These are phyloP conservation scores for Drosophila nasuta DNA, from an alignment of 1,140 invertebrate genomes.

Conservation along the genomic window DNA sequence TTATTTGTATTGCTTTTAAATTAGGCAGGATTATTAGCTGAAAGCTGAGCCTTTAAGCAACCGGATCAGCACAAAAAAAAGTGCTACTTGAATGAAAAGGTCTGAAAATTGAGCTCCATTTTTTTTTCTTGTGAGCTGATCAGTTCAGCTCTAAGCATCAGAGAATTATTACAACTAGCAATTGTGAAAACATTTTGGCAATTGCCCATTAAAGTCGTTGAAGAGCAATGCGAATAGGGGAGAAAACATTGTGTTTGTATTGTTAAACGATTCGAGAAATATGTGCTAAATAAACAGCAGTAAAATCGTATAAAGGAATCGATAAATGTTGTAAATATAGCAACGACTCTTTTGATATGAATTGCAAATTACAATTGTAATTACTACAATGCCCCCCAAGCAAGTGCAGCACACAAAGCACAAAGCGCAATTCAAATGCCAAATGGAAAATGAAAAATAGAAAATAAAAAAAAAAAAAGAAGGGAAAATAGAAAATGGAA, in stretches of 20 bases:
- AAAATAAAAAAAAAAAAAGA: constrained; percentile 15
- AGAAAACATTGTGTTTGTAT: background rate
- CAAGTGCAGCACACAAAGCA: constrained; percentile 53
- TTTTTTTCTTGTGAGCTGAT: no score
- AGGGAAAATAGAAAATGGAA: constrained; percentile 34
- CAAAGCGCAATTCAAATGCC: constrained; percentile 46
- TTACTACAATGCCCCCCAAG: constrained; percentile 44
- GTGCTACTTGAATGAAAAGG: no score
- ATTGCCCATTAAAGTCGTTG: constrained; percentile 8
- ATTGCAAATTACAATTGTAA: constrained; percentile 74
- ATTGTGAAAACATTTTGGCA: background rate
- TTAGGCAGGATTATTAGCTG: no score
- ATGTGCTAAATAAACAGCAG: constrained; percentile 66
- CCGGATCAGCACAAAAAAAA: no score
- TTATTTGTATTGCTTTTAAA: no score
- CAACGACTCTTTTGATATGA: constrained; percentile 67
- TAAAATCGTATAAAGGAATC: constrained; percentile 71
- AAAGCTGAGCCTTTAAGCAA: no score
- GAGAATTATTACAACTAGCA: background rate
- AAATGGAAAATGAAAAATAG: constrained; percentile 24
- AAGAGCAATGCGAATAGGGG: background rate
- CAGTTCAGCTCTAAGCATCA: no score
- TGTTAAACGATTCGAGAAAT: constrained; percentile 34
- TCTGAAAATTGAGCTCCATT: no score
- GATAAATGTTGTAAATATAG: constrained; percentile 76